These are phyloP conservation scores for Odontophorus gujanensis DNA, from an alignment of 2,113 vertebrate species.

Conservation along the genomic window DNA sequence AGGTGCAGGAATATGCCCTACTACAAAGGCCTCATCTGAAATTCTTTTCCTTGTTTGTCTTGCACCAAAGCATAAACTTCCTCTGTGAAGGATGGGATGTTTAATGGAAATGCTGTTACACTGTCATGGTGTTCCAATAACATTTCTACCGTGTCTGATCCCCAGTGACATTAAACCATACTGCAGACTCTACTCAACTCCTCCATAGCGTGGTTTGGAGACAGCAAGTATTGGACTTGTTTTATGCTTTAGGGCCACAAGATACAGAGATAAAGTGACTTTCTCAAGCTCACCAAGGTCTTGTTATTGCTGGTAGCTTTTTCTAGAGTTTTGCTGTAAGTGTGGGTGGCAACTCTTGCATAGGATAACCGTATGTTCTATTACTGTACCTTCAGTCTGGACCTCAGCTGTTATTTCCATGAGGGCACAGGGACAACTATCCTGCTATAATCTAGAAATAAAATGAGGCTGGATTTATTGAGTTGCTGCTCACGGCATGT, in stretches of 20 bases:
- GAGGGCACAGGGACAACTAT: neutral
- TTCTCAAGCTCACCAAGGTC: neutral
- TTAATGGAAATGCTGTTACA: slow-evolving; percentile 58
- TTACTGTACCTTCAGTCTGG: neutral
- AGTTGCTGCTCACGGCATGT: slow-evolving; percentile 50
- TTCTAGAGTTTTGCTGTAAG: neutral
- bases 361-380: neutral
- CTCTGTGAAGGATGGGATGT: slow-evolving; percentile 52
- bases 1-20: slow-evolving; percentile 15
- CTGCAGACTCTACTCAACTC: neutral
- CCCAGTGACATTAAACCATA: neutral
- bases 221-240: slow-evolving; percentile 8
- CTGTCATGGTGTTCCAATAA: slow-evolving; percentile 58
- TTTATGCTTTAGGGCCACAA: neutral
- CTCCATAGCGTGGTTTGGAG: slow-evolving; percentile 1
- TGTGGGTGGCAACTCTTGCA: neutral
- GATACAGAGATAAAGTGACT: neutral
- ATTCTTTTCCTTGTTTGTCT: slow-evolving; percentile 53
- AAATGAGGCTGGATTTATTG: slow-evolving; percentile 43
- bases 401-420: neutral
- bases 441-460: neutral
- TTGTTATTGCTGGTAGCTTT: neutral
- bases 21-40: slow-evolving; percentile 43
- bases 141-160: slow-evolving; percentile 51
- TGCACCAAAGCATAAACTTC: slow-evolving; percentile 57